Evolutionary conservation across 2,797 vertebrate species (phyloP).

Genomic region (Caiman crocodilus): DNA sequence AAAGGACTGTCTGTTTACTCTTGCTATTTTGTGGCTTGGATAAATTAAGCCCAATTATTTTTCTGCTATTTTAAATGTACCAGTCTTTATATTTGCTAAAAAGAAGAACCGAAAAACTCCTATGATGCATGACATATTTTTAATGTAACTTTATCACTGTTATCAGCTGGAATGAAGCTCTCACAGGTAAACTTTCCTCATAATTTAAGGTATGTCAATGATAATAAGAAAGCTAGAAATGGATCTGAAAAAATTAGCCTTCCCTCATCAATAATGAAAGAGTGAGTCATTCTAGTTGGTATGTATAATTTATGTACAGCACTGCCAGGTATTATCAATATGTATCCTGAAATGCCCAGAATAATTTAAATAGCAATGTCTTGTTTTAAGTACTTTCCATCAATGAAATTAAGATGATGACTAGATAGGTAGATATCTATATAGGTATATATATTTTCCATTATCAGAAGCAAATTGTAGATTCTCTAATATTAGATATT

Average conservation of each 20-base stretch:
- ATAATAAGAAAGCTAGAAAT: neutral
- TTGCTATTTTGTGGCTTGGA: neutral
- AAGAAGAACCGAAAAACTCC: neutral
- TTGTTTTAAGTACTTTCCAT: neutral
- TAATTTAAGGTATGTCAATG: neutral
- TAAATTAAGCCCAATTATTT: too few species aligned
- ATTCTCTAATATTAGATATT: neutral
- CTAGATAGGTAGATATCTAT: neutral
- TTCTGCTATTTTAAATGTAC: too few species aligned
- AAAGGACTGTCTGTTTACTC: neutral
- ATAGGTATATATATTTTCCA: too few species aligned
- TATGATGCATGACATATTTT: neutral
- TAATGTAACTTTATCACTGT: neutral
- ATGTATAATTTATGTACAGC: neutral
- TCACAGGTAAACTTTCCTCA: neutral
- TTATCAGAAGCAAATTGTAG: neutral
- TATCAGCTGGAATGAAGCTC: neutral
- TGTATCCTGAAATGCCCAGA: neutral
- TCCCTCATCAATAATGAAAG: neutral
- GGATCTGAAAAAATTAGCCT: neutral
- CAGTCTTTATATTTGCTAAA: neutral
- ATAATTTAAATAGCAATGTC: neutral
- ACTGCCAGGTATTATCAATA: neutral
- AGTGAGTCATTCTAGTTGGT: neutral
- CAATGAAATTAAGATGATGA: too few species aligned